These are phyloP conservation scores for Drosophila nigricruria DNA, from an alignment of 2,888 invertebrate species.

Conservation along the genomic window DNA sequence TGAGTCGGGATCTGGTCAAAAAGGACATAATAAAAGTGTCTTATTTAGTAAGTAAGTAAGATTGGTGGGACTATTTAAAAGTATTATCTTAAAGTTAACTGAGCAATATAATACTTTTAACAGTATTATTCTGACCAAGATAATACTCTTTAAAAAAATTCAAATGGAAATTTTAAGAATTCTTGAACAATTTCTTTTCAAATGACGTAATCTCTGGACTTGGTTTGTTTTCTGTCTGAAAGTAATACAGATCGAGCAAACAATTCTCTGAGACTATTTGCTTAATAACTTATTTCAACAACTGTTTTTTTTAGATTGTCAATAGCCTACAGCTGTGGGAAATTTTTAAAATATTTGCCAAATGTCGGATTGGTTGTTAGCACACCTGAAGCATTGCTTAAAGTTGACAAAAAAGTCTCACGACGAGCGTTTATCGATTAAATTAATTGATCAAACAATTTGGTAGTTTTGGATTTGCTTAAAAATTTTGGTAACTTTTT, in stretches of 20 bases:
- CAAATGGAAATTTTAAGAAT: neutral
- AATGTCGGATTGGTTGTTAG: neutral
- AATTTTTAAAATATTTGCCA: slow-evolving; percentile 4
- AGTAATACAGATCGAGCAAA: neutral
- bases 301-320: neutral
- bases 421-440: neutral
- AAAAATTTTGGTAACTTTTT: too few relatives aligned
- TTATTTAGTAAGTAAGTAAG: neutral
- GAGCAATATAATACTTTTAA: neutral
- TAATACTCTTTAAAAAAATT: neutral
- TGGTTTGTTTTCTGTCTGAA: neutral
- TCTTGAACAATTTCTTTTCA: neutral
- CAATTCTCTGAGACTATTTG: neutral
- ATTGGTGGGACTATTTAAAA: neutral
- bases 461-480: neutral
- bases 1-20: slow-evolving; percentile 7
- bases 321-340: neutral
- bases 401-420: neutral
- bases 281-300: neutral
- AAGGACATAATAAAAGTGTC: neutral
- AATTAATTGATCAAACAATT: neutral
- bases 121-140: too few relatives aligned
- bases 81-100: too few relatives aligned
- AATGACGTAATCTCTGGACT: neutral
- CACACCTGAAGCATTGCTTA: neutral